Percentiles rank a stretch among this genome's conserved stretches.
phyloP scores from a whole-genome alignment of 2,113 vertebrate genomes.

The Rhabdornis inornatus region DNA sequence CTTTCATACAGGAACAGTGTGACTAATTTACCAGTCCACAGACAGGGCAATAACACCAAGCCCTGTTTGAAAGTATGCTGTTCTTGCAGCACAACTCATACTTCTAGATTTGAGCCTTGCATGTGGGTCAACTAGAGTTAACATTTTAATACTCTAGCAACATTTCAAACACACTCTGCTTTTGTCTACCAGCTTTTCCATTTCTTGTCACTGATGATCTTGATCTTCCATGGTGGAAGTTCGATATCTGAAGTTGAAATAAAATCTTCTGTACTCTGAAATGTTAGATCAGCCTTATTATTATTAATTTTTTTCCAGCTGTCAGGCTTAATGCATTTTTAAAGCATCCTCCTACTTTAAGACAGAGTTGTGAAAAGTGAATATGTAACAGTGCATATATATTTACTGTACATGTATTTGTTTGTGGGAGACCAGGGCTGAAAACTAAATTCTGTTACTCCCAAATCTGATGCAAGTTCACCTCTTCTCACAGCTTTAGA shows the following conservation, averaged over 20 bases:
- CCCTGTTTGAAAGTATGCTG: not conserved
- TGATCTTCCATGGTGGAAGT: not conserved
- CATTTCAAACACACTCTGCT: not conserved
- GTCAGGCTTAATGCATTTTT: not conserved
- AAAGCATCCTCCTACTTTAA: slow-evolving; percentile 11
- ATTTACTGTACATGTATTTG: not conserved
- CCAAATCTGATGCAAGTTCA: not conserved
- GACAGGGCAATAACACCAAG: rapidly evolving
- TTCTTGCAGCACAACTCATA: not conserved
- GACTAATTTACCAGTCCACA: not conserved
- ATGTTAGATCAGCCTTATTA: not conserved
- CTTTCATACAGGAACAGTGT: not conserved
- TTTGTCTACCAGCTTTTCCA: not conserved
- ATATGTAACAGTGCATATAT: not conserved
- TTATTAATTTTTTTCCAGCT: not conserved
- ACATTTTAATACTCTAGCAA: not conserved
- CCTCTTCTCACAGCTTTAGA: not conserved
- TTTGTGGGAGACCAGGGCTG: not conserved
- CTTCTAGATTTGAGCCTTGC: not conserved
- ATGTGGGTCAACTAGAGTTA: not conserved
- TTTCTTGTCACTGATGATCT: not conserved
- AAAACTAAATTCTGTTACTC: not conserved
- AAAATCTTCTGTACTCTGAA: slow-evolving; percentile 6
- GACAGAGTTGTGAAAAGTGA: not conserved
- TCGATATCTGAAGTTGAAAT: not conserved